Evolutionary conservation across 2,797 vertebrate species (phyloP), one percentile per base, ranked within the genome.

Genomic region (Epinephelus coioides): DNA sequence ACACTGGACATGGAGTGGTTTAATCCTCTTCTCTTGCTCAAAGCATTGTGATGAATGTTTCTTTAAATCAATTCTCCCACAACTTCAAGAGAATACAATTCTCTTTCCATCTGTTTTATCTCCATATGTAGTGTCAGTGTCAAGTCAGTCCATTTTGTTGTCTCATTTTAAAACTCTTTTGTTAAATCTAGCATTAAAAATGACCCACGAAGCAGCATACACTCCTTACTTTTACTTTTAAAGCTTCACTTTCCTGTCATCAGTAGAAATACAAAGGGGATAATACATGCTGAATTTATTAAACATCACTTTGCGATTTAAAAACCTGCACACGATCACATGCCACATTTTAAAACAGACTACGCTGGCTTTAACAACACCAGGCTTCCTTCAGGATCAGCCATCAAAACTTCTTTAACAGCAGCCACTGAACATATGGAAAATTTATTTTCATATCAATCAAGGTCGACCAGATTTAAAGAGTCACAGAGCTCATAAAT

Each of bases 401-500:
- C 30, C 43, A 3, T 56, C 19, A 15, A 19, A 62, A n/a, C 2
- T 0, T 5, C 2, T 67, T 6, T 21, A 63, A 47, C 34, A 50
- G 55, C 60, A 18, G 43, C 4, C 0, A 30, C 5, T 21, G 59
- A 78, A 71, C 70, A 51, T 69, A 67, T 59, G 65, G 70, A 64
- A 71, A 76, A 78, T 75, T 12, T n/a, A 68, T 57, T 53, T 67
- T 70, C 60, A 13, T 51, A 76, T 86, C 74, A 81, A 57, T 81
- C 77, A 65, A 53, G 47, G 51, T 59, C 11, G 3, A 30, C 34
- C 19, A 27, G 63, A 54, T 79, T 65, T 40, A 51, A 13, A 27
- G 44, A 73, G 65, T 69, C 69, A 18, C 15, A 46, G 47, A 21
- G 67, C 47, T 80, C 70, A 76, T 86, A 66, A 80, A 80, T 89